A percentile compares a stretch with the other conserved stretches of the same genome.
Evolutionary conservation across 2,797 vertebrate species (phyloP).

Genomic region (Basileuterus tristriatus): DNA sequence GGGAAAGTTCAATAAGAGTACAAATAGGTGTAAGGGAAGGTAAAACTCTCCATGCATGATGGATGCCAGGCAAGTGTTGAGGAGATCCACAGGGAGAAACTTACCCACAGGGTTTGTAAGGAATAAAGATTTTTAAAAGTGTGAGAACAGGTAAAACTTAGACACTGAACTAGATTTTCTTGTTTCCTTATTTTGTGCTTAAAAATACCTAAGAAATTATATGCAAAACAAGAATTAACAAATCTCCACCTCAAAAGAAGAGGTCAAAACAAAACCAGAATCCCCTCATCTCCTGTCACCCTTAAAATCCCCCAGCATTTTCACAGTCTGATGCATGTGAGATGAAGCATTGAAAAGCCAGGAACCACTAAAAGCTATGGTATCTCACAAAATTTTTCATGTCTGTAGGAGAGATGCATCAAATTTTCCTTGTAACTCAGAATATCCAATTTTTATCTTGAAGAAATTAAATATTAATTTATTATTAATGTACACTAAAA

Average conservation of each 20-base stretch:
- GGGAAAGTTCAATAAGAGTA: not conserved
- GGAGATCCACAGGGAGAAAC: not conserved
- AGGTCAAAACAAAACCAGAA: not conserved
- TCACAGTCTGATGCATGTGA: conserved; percentile 17
- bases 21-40: not conserved
- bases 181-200: conserved; percentile 28
- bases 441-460: not conserved
- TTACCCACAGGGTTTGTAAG: not conserved
- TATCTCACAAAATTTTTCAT: not conserved
- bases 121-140: not conserved
- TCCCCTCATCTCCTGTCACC: not conserved
- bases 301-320: conserved; percentile 12
- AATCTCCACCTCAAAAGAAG: not conserved
- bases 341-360: conserved; percentile 13
- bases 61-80: not conserved
- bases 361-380: not conserved
- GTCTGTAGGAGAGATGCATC: not conserved
- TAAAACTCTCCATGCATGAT: not conserved
- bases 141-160: not conserved
- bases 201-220: conserved; percentile 19
- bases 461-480: not conserved
- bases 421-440: not conserved
- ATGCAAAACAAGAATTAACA: conserved; percentile 16
- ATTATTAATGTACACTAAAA: not conserved
- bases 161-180: not conserved